These are phyloP conservation scores for Thymelicus lineola DNA, from an alignment of 2,888 invertebrate genomes.

Conservation along the genomic window DNA sequence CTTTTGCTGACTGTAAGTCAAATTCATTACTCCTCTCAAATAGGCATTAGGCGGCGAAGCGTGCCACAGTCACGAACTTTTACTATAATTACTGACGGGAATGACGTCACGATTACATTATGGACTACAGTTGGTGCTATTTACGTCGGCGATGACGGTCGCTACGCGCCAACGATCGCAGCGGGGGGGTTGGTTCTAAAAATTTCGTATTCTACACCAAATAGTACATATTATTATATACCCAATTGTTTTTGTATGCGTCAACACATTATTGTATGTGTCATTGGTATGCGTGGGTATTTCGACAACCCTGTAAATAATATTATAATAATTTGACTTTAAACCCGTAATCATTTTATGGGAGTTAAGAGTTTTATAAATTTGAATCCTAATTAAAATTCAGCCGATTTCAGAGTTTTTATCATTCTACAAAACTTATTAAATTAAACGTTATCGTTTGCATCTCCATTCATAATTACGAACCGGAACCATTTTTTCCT, in stretches of 20 bases:
- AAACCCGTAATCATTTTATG: no score
- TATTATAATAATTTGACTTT: no score
- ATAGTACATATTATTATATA: no score
- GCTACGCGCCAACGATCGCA: conserved; percentile 55
- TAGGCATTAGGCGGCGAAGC: conserved; percentile 48
- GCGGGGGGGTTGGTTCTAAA: conserved; percentile 47
- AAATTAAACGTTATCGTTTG: conserved; percentile 9
- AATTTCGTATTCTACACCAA: conserved; percentile 10
- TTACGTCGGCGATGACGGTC: conserved; percentile 49
- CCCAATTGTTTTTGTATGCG: conserved; percentile 2
- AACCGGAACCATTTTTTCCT: conserved; percentile 25
- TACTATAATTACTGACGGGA: conserved; percentile 55
- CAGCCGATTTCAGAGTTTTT: neutral
- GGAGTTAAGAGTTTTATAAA: no score
- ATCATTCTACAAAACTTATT: neutral
- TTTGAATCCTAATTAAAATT: neutral
- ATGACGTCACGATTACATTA: conserved; percentile 60
- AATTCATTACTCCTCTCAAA: conserved; percentile 46
- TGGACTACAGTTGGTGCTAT: conserved; percentile 47
- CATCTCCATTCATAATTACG: conserved; percentile 12
- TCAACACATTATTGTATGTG: no score
- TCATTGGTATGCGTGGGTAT: no score
- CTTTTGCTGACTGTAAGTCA: conserved; percentile 24
- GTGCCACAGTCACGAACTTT: conserved; percentile 59
- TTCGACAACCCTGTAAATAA: no score